Evolutionary conservation across 2,797 vertebrate species (phyloP).

Genomic region (Spondyliosoma cantharus): DNA sequence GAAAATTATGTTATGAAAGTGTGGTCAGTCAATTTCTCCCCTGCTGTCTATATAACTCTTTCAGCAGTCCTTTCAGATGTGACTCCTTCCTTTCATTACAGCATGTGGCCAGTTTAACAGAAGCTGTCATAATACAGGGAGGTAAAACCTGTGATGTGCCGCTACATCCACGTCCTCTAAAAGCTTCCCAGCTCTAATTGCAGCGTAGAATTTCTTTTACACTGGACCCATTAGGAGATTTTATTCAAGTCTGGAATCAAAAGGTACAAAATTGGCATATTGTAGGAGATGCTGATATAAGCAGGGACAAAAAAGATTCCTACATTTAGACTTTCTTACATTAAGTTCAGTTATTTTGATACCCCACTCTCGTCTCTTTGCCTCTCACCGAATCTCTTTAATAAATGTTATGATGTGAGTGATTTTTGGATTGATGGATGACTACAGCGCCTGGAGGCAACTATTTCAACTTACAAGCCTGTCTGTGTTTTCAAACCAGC

Average conservation of each 20-base stretch:
- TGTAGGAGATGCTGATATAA: neutral
- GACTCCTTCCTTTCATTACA: slow-evolving; percentile 27
- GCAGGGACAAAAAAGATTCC: slow-evolving; percentile 1
- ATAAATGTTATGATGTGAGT: slow-evolving; percentile 34
- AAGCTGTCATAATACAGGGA: slow-evolving; percentile 27
- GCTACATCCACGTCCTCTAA: neutral
- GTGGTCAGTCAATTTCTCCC: neutral
- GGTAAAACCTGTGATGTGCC: slow-evolving; percentile 26
- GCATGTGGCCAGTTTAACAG: slow-evolving; percentile 11
- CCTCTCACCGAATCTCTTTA: slow-evolving; percentile 11
- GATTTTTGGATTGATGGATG: slow-evolving; percentile 53
- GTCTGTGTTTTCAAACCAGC: slow-evolving; percentile 43
- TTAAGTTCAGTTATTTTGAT: slow-evolving; percentile 2
- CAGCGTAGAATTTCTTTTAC: slow-evolving; percentile 7
- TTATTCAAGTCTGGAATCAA: slow-evolving; percentile 18
- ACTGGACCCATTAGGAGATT: neutral
- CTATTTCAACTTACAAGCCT: slow-evolving; percentile 54
- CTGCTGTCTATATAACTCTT: slow-evolving; percentile 22
- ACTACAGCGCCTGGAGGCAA: slow-evolving; percentile 44
- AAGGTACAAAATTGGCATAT: slow-evolving; percentile 3
- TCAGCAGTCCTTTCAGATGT: slow-evolving; percentile 19
- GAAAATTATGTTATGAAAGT: neutral
- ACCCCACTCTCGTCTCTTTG: neutral
- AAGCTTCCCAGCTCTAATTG: slow-evolving; percentile 7
- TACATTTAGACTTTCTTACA: neutral